These are phyloP conservation scores for Melinaea marsaeus DNA, from an alignment of 2,888 invertebrate species.

Conservation along the genomic window DNA sequence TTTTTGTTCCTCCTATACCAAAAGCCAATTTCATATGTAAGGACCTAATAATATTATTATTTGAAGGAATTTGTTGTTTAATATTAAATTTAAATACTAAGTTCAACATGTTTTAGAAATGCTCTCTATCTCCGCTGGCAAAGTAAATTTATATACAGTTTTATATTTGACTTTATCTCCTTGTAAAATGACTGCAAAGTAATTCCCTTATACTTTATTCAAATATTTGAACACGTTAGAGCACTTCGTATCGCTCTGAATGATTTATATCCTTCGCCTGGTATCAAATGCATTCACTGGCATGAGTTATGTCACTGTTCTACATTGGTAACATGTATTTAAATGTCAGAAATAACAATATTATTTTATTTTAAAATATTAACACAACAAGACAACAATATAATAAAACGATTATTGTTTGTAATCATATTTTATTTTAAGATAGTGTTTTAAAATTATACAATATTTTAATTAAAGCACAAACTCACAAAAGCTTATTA, in stretches of 20 bases:
- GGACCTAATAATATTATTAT: no score
- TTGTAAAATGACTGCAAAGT: slow-evolving; percentile 1
- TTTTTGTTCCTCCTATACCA: no score
- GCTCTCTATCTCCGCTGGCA: no score
- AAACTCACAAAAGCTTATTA: no score
- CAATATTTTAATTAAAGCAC: no score
- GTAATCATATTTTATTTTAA: no score
- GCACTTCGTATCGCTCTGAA: not conserved
- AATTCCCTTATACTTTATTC: slow-evolving; percentile 1
- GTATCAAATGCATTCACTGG: slow-evolving; percentile 5
- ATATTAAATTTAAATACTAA: no score
- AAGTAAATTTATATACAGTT: no score
- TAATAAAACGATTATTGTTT: not conserved
- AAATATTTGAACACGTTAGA: slow-evolving; percentile 7
- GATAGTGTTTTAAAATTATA: no score
- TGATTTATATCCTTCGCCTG: not conserved
- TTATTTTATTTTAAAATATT: not conserved
- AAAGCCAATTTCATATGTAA: no score
- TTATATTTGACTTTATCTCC: not conserved
- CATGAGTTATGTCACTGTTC: slow-evolving; percentile 1
- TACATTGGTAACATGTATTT: slow-evolving; percentile 1
- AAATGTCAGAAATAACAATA: not conserved
- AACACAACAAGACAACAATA: not conserved
- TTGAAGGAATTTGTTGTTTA: no score
- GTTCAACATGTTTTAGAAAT: no score